Conservation (phyloP, 2,797 vertebrate genomes). For the Dendrocincla fuliginosa region DNA sequence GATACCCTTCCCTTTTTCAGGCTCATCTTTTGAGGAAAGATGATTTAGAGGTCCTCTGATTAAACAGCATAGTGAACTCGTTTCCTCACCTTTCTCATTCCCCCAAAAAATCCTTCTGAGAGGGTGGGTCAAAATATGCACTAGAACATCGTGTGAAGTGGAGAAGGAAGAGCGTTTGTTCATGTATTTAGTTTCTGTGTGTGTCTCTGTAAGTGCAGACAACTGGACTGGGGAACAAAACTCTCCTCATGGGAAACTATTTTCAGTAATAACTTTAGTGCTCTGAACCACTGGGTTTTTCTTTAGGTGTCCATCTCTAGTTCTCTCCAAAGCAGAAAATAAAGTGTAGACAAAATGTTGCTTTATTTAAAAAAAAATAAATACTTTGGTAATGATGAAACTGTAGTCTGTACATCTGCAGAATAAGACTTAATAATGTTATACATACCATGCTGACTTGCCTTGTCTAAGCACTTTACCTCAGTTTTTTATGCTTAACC, state of each 20-base stretch:
- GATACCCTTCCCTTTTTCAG: background rate
- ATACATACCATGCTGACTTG: background rate
- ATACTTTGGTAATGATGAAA: background rate
- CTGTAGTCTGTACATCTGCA: background rate
- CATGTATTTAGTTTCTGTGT: background rate
- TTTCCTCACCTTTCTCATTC: background rate
- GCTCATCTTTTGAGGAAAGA: background rate
- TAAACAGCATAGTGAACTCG: background rate
- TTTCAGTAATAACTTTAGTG: background rate
- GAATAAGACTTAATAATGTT: background rate
- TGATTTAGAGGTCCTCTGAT: background rate
- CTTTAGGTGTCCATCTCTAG: background rate
- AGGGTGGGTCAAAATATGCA: background rate
- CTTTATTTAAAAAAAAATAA: background rate
- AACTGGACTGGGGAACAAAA: background rate
- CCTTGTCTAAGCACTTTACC: background rate
- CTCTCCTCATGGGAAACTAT: background rate
- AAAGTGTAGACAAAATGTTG: background rate
- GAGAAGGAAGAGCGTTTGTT: background rate
- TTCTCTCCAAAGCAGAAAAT: background rate
- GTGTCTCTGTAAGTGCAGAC: background rate
- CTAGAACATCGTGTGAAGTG: background rate
- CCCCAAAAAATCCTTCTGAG: background rate
- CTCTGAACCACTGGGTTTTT: background rate
- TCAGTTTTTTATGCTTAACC: background rate